A percentile compares a stretch with the other conserved stretches of the same genome.
Conservation (phyloP, 2,113 vertebrate species). For the Psilopogon haemacephalus region DNA sequence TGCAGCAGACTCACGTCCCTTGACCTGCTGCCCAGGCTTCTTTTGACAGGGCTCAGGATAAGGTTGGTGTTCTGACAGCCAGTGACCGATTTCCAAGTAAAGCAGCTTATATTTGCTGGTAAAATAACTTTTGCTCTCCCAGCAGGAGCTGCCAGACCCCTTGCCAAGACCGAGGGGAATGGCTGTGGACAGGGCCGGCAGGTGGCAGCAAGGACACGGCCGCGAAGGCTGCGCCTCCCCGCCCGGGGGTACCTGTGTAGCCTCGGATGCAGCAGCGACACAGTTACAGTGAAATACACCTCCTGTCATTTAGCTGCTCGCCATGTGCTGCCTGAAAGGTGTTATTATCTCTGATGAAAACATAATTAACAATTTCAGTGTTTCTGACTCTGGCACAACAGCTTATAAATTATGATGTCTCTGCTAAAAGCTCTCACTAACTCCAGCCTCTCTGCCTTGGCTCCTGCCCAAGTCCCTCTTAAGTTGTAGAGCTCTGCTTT, state of each 20-base stretch:
- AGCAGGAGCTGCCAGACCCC: background rate
- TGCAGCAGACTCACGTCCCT: too few species aligned
- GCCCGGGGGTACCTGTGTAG: background rate
- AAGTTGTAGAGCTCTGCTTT: background rate
- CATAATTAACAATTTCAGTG: background rate
- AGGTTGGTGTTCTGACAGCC: background rate
- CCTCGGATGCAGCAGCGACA: accelerated
- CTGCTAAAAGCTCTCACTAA: background rate
- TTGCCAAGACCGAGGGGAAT: background rate
- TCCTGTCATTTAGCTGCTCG: background rate
- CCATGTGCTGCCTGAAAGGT: background rate
- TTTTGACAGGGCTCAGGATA: background rate
- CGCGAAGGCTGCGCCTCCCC: too few species aligned
- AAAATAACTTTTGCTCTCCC: background rate
- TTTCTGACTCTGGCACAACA: background rate
- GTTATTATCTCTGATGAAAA: background rate
- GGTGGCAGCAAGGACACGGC: slow-evolving; percentile 17
- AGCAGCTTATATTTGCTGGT: background rate
- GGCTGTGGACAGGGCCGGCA: background rate
- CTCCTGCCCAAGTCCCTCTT: background rate
- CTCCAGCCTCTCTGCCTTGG: background rate
- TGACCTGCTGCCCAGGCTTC: background rate
- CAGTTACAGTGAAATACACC: background rate
- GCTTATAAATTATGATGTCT: background rate
- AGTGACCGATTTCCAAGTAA: background rate